A percentile compares a stretch with the other conserved stretches of the same genome.
phyloP scores from a whole-genome alignment of 2,888 invertebrate genomes.

The Agrilus mali region DNA sequence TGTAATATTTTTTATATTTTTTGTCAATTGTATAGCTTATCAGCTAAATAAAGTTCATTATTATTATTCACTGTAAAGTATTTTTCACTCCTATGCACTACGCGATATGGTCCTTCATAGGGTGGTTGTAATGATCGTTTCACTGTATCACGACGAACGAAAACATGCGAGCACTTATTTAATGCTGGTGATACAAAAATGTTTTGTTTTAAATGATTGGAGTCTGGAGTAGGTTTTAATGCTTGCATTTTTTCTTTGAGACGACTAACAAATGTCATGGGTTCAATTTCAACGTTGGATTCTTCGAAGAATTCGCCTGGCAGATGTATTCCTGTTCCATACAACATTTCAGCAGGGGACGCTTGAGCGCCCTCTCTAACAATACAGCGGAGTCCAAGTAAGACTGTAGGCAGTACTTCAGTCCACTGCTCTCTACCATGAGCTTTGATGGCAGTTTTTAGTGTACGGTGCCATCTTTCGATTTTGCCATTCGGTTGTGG shows the following conservation, averaged over 20 bases:
- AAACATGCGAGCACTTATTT: slow-evolving; percentile 32
- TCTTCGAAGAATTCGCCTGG: slow-evolving; percentile 1
- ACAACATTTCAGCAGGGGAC: slow-evolving; percentile 6
- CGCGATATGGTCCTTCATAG: slow-evolving; percentile 16
- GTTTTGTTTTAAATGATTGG: background rate
- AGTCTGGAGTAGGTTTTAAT: slow-evolving; percentile 3
- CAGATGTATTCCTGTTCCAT: slow-evolving; percentile 2
- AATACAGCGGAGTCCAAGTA: slow-evolving; percentile 14
- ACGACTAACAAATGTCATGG: background rate
- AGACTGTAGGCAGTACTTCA: slow-evolving; percentile 11
- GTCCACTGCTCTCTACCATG: slow-evolving; percentile 7
- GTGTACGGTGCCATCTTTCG: slow-evolving; percentile 12
- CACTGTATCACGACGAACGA: slow-evolving; percentile 11
- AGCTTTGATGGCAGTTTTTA: slow-evolving; percentile 10
- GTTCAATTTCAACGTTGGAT: too few species aligned
- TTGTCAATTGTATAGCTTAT: too few species aligned
- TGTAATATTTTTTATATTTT: too few species aligned
- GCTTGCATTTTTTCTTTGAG: background rate
- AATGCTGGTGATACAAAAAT: slow-evolving; percentile 28
- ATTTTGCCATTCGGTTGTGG: slow-evolving; percentile 15
- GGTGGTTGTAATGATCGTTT: slow-evolving; percentile 17
- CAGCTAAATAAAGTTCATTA: too few species aligned
- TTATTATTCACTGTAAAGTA: slow-evolving; percentile 10
- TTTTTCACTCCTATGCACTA: slow-evolving; percentile 11
- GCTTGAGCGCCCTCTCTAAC: slow-evolving; percentile 12